Evolutionary conservation across 92 coral and sea anemone genomes (phyloP).

Genomic region (Pocillopora grandis): DNA sequence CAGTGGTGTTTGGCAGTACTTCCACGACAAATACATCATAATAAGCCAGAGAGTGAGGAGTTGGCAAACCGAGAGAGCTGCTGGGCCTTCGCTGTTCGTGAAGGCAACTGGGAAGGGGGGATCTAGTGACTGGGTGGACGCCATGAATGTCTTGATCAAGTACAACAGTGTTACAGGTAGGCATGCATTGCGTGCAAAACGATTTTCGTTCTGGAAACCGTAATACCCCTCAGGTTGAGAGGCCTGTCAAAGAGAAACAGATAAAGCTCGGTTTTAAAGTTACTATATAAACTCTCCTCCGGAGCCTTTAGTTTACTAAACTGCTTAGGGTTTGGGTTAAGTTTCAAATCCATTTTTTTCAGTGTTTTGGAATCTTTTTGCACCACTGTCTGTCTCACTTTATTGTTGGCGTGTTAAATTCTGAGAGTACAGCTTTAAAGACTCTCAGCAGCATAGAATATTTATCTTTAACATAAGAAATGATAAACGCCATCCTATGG

Average conservation of each 20-base stretch:
- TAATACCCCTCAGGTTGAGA: neutral
- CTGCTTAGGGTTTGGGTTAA: no score
- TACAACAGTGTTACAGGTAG: conserved; percentile 85
- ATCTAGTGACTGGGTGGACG: conserved; percentile 20
- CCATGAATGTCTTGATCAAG: conserved; percentile 62
- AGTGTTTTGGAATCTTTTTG: no score
- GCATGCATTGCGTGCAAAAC: neutral
- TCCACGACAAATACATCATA: conserved; percentile 61
- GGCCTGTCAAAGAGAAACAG: no score
- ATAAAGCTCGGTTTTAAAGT: neutral
- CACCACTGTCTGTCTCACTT: no score
- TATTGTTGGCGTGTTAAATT: no score
- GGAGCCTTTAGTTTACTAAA: no score
- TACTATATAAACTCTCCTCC: no score
- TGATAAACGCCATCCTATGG: no score
- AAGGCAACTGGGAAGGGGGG: conserved; percentile 40
- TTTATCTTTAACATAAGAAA: no score
- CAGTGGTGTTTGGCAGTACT: conserved; percentile 37
- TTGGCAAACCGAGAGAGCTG: conserved; percentile 60
- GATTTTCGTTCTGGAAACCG: neutral
- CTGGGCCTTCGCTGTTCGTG: conserved; percentile 58
- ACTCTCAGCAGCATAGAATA: no score
- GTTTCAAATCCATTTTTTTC: no score
- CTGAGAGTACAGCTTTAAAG: no score
- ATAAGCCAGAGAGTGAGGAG: conserved; percentile 83